Base-by-base conservation (phyloP, 1,140 invertebrate species). In the Zaprionus ghesquierei region DNA sequence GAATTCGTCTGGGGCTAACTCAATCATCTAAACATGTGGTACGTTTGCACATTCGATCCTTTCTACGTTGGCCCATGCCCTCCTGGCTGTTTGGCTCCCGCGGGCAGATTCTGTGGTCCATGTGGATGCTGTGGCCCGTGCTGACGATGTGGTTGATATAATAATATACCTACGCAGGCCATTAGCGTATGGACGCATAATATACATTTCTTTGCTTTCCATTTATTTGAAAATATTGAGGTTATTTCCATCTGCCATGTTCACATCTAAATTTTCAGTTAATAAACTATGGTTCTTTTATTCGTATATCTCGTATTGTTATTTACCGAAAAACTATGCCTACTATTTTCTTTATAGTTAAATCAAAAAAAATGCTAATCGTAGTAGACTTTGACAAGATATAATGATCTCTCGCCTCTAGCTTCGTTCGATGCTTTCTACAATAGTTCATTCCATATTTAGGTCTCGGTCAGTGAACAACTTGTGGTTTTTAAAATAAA, bases 1-100 rank as follows among this genome's bases (percentile, higher is more conserved):
- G 27, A 9, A 29, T 29, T 5, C 27, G 6, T 29, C 27, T n/a
- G 0, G 27, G 27, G 27, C 6, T 20, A 5, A 20, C 12, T 9
- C 3, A 12, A 20, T 46, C 0, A 2, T 12, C 3, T 46, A 20
- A 46, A 25, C 3, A 33, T 55, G 25, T 31, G 27, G 13, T 23
- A 23, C 53, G 18, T 55, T 12, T 79, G 69, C 44, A 69, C n/a
- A 3, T 79, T 79, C 22, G 10, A 79, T 44, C 76, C 77, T 18
- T 79, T 74, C 59, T 79, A 79, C 5, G 12, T 78, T 3, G 76
- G 76, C 5, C 76, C 76, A 51, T 79, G 76, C 46, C 76, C 75
- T 0, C 75, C 75, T 2, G 75, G 75, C 23, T 66, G 60, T 12
- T 51, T 55, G 25, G 53, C 27, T 10, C 53, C 53, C 0, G 25